Evolutionary conservation across 2,888 invertebrate genomes (phyloP), one percentile per base, ranked within the genome.

Genomic region (Metopia argyrocephala): DNA sequence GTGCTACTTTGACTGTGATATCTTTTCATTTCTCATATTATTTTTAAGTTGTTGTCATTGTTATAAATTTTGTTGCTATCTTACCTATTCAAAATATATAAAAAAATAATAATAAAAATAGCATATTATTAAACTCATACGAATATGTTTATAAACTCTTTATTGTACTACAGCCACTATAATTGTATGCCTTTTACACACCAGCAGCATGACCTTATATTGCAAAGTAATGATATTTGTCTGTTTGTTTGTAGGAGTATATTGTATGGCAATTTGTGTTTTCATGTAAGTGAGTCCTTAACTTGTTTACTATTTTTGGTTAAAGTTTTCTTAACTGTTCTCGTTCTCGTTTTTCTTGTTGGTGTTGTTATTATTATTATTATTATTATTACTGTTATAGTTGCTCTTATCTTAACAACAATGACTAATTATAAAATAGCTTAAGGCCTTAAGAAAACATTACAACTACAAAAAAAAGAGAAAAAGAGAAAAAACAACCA

Each of bases 371-470:
- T 75, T 78, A 20, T 61, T 78, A 20, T 74, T 23, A 20, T 69
- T 64, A 15, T 20, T 76, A 64, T 81, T 81, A 81, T 56, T 61
- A 45, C 69, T 76, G 21, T 65, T 78, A 15, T 74, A 27, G 25
- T 64, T 64, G 9, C 20, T 78, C 70, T 81, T 81, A 81, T 81
- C 81, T 71, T 38, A 62, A 75, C 78, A 62, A 75, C 78, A 78
- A 66, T 52, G 66, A 70, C 70, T 81, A 81, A 81, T 81, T 81
- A 78, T 81, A 78, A 75, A 70, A 78, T 66, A 54, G 74, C 74
- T 81, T 70, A 50, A 74, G 78, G 81, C 57, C 28, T 52, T 46
- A 75, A 78, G 61, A 66, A n/a, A 76, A 70, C 56, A 62, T 62
- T 66, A 68, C 62, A 66, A 31, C 62, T 70, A 31, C 57, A 20